These are phyloP conservation scores for Glaucidium brasilianum DNA, from an alignment of 2,113 vertebrate genomes.

Conservation along the genomic window DNA sequence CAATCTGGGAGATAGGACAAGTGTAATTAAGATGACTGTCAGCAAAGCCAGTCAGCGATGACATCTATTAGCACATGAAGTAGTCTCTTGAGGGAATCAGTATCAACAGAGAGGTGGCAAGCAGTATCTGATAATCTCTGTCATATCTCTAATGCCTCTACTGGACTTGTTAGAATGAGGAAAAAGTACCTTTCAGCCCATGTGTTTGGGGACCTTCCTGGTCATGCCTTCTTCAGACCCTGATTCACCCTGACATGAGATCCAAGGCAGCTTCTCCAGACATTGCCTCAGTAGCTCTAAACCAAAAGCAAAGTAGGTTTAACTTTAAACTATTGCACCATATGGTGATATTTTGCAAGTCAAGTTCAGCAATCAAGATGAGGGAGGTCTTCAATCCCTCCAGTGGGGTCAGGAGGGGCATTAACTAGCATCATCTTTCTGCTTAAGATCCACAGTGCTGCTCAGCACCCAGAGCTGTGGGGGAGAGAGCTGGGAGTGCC, in stretches of 20 bases:
- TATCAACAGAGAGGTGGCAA: neutral
- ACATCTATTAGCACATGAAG: neutral
- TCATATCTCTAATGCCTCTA: neutral
- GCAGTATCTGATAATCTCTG: neutral
- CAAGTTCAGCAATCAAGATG: neutral
- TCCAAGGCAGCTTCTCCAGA: neutral
- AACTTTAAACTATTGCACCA: neutral
- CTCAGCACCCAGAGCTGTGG: neutral
- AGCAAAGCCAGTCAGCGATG: neutral
- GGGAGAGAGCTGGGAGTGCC: neutral
- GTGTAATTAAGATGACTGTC: neutral
- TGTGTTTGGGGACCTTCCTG: neutral
- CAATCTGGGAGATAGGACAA: neutral
- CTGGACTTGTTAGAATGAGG: neutral
- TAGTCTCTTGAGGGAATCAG: neutral
- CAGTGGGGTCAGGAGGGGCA: neutral
- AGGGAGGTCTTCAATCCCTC: neutral
- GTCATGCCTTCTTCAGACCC: neutral
- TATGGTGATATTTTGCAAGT: neutral
- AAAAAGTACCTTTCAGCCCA: neutral
- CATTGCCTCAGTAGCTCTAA: neutral
- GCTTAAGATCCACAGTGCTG: neutral
- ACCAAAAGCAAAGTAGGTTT: neutral
- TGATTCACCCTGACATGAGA: neutral
- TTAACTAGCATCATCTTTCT: neutral